Base-by-base conservation (phyloP, 2,797 vertebrate genomes). In the Poecilia picta region DNA sequence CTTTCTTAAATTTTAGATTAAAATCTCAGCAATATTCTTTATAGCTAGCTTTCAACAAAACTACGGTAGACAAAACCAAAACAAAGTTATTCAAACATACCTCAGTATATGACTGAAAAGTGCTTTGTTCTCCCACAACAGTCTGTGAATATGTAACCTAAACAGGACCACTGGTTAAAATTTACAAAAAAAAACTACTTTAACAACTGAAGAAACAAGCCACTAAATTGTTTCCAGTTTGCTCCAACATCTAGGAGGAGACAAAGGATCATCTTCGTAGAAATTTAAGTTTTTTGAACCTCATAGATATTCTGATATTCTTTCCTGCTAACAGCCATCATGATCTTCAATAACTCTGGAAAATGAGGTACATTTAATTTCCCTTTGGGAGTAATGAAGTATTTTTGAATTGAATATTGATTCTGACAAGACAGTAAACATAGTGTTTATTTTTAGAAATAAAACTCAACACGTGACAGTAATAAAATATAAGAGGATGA, bases 171-270 rank as follows among this genome's bases (percentile, higher is more conserved):
- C 25, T 57, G 55, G 55, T n/a, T 57, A n/a, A 57, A 13, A n/a
- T 57, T 1, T 28, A 11, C n/a, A 28, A 57, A 28, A n/a, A 36
- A 41, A 8, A 1, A 57, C 11, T 57, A 4, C 20, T 53, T 51
- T 25, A 25, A 53, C 49, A 25, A n/a, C 55, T 57, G 55, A 36
- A 64, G 31, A 36, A 59, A 59, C 57, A 31, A 59, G 33, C 16
- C 1, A 36, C 46, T 70, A 64, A 20, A 5, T 39, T 8, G 12
- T 45, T 15, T 28, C 18, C 33, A 20, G 68, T 43, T 41, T 47
- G 47, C 23, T 77, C 31, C 11, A 33, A 41, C 75, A 72, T 68
- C 72, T 70, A 77, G 75, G 41, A 23, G 75, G 75, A 59, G 75
- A 70, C 75, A 76, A 66, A n/a, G 12, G 1, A 5, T 13, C 11